phyloP scores from a whole-genome alignment of 1,140 invertebrate species.

The Cepaea nemoralis region DNA sequence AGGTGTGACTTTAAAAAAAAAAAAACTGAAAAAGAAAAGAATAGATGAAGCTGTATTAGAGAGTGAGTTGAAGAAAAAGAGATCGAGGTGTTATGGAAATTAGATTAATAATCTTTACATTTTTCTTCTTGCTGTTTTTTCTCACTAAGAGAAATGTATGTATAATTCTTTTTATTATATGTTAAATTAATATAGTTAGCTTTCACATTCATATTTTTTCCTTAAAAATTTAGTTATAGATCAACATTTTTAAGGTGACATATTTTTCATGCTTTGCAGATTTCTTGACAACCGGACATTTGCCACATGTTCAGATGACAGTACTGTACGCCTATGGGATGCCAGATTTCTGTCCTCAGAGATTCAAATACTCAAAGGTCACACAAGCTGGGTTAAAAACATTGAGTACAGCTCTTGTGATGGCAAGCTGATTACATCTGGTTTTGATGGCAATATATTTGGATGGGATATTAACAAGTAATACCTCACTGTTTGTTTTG shows the following conservation, averaged over 20 bases:
- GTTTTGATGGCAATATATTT: constrained; percentile 92
- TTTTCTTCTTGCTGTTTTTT: too few species aligned
- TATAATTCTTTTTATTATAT: too few species aligned
- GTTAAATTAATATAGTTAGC: too few species aligned
- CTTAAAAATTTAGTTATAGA: too few species aligned
- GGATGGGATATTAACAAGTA: constrained; percentile 94
- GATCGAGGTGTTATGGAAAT: too few species aligned
- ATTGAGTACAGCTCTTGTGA: constrained; percentile 92
- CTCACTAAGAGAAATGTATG: too few species aligned
- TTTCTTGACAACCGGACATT: constrained; percentile 90
- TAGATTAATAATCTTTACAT: too few species aligned
- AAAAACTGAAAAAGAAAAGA: too few species aligned
- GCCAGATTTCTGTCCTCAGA: constrained; percentile 82
- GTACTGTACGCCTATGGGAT: constrained; percentile 92
- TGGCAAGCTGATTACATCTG: constrained; percentile 88
- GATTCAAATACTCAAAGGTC: constrained; percentile 84
- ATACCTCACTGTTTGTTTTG: constrained; percentile 33
- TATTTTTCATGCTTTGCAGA: constrained; percentile 73
- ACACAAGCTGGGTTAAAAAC: constrained; percentile 96
- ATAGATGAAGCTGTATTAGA: too few species aligned
- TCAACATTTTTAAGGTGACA: background rate
- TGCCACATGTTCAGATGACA: constrained; percentile 94
- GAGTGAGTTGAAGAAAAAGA: too few species aligned
- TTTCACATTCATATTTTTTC: too few species aligned
- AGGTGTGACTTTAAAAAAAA: too few species aligned